These are phyloP conservation scores for Macrosteles quadrilineatus DNA, from an alignment of 1,140 invertebrate species.

Conservation along the genomic window DNA sequence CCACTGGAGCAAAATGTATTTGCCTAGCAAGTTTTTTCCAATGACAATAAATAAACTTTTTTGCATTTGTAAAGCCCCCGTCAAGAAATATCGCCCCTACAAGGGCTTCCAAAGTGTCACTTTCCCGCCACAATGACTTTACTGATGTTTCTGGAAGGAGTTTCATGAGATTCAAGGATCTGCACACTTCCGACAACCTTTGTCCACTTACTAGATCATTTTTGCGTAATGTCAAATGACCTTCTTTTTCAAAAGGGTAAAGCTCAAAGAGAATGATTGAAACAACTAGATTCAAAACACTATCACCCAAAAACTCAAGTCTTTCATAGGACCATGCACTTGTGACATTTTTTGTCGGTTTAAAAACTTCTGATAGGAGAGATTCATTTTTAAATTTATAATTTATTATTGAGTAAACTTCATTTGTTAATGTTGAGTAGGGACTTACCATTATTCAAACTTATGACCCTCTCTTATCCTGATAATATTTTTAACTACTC, in stretches of 20 bases:
- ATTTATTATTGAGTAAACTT: not conserved
- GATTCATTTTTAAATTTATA: slow-evolving; percentile 3
- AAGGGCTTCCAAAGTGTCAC: not conserved
- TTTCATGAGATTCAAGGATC: not conserved
- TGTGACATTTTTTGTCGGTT: not conserved
- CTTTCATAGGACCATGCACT: not conserved
- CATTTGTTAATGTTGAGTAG: not conserved
- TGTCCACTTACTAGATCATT: not conserved
- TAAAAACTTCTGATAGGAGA: not conserved
- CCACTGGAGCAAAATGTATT: not conserved
- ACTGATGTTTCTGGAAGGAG: not conserved
- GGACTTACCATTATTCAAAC: no score
- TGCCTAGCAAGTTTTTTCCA: not conserved
- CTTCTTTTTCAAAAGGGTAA: not conserved
- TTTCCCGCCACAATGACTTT: not conserved
- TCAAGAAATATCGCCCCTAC: not conserved
- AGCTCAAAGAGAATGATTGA: slow-evolving; percentile 3
- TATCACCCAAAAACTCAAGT: slow-evolving; percentile 4
- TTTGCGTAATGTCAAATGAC: not conserved
- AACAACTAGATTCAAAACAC: not conserved
- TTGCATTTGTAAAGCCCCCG: not conserved
- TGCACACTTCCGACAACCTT: not conserved
- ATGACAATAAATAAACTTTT: not conserved
- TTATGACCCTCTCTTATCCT: no score
- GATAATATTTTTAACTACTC: no score